Evolutionary conservation across 30 jellyfish, hydroid and myxozoan species (phyloP), one percentile per base, ranked within the genome.

Genomic region (Chironex yamaguchii): DNA sequence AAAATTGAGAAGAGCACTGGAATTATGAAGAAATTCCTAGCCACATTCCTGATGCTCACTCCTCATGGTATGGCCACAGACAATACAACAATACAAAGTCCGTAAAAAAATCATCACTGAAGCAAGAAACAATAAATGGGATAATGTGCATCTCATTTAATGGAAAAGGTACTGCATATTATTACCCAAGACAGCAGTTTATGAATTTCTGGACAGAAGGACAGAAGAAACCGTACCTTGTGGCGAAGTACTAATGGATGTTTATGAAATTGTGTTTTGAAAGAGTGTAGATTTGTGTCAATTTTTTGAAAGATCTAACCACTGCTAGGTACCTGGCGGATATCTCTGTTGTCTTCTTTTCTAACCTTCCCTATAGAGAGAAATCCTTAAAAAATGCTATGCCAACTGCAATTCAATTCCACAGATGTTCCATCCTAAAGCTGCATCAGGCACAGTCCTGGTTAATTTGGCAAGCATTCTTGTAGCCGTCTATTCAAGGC

Each of bases 1-100:
- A 76, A 51, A 77, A 76, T 77, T 17, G 77, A 52, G 63, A 77
- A 76, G 29, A 76, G 88, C 51, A 2, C 51, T 4, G 78, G 88
- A 62, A 29, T 76, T 51, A 2, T 76, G 71, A 76, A 50, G 51
- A 26, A 11, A 34, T 51, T 76, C 17, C 51, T 70, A 21, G 84
- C 84, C 48, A 34, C 73, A 26, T 35, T 70, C 51, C 26, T 76
- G 48, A 65, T 77, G 33, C 32, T 76, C 21, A 11, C 67, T 9
- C 82, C 82, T 21, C 70, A 76, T 62, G 58, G 88, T 30, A 76
- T 76, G 78, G 88, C 88, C n/a, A 76, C 88, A 17, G 63, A 76
- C 84, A 70, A 66, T 81, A 81, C 48, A 81, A 81, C 91, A 49
- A 82, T 27, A 31, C 51, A n/a, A 82, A 67, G 31, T 67, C 67